Percentiles rank a stretch among this genome's conserved stretches.
These are phyloP conservation scores for Xenopus laevis DNA, from an alignment of 2,113 vertebrate species.

Conservation along the genomic window DNA sequence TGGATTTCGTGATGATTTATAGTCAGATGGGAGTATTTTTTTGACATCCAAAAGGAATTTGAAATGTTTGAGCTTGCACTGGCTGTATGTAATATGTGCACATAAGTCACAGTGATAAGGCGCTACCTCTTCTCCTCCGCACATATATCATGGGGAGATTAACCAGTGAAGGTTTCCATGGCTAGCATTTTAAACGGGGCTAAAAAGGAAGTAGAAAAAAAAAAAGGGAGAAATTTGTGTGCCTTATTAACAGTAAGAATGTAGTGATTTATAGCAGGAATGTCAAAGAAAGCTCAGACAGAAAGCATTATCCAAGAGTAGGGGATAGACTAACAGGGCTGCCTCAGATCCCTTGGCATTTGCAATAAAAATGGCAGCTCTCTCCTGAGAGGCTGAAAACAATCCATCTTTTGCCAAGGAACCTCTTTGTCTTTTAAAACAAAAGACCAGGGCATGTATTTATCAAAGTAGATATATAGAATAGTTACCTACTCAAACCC, in stretches of 20 bases:
- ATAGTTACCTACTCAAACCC: too few relatives aligned
- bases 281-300: neutral
- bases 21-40: slow-evolving; percentile 43
- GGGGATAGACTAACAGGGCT: neutral
- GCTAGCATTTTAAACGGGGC: neutral
- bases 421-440: too few relatives aligned
- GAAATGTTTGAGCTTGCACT: slow-evolving; percentile 36
- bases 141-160: slow-evolving; percentile 37
- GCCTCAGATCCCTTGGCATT: neutral
- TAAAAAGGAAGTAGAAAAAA: slow-evolving; percentile 4
- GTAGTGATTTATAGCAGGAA: neutral
- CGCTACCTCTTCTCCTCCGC: slow-evolving; percentile 34
- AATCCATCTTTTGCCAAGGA: too few relatives aligned
- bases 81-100: slow-evolving; percentile 25
- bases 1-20: slow-evolving; percentile 42
- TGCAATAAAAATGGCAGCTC: neutral
- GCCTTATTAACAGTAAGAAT: slow-evolving; percentile 24
- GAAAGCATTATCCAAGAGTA: neutral
- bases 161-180: slow-evolving; percentile 7
- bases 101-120: slow-evolving; percentile 45
- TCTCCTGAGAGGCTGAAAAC: neutral
- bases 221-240: neutral
- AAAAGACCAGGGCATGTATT: too few relatives aligned
- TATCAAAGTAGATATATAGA: too few relatives aligned
- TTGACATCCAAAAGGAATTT: slow-evolving; percentile 39